phyloP scores from a whole-genome alignment of 2,888 invertebrate genomes.

The Drosophila anceps region DNA sequence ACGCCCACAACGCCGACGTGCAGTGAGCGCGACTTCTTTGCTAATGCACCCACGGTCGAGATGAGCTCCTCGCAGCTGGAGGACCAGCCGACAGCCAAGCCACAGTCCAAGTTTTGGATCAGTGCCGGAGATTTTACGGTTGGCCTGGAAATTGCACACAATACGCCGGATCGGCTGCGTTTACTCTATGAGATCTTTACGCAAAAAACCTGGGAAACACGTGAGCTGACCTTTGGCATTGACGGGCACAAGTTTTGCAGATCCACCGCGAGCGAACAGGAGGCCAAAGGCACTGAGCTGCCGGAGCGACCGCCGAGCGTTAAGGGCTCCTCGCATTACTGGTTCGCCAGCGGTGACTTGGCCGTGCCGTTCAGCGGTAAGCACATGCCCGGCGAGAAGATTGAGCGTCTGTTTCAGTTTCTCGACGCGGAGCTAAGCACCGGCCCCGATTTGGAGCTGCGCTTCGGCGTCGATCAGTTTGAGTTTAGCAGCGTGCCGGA shows the following conservation, averaged over 20 bases:
- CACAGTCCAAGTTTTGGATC: constrained; percentile 78
- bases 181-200: constrained; percentile 81
- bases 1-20: constrained; percentile 54
- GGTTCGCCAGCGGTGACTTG: constrained; percentile 82
- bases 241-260: constrained; percentile 78
- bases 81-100: constrained; percentile 20
- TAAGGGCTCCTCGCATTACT: constrained; percentile 80
- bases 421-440: constrained; percentile 58
- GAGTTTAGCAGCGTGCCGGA: constrained; percentile 81
- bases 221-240: constrained; percentile 81
- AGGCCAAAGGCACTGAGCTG: constrained; percentile 15
- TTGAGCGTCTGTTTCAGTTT: constrained; percentile 77
- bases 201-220: constrained; percentile 74
- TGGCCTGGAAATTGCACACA: constrained; percentile 69
- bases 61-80: constrained; percentile 60
- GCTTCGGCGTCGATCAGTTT: constrained; percentile 82
- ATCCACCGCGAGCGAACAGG: not conserved
- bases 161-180: constrained; percentile 65
- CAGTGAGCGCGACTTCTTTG: constrained; percentile 66
- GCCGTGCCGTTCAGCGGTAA: constrained; percentile 82
- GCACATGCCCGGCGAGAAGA: constrained; percentile 64
- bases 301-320: constrained; percentile 56
- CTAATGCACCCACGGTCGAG: constrained; percentile 65
- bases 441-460: constrained; percentile 47
- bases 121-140: constrained; percentile 75